A percentile compares a stretch with the other conserved stretches of the same genome.
Conservation (phyloP, 2,888 invertebrate genomes). For the Helleia helle region DNA sequence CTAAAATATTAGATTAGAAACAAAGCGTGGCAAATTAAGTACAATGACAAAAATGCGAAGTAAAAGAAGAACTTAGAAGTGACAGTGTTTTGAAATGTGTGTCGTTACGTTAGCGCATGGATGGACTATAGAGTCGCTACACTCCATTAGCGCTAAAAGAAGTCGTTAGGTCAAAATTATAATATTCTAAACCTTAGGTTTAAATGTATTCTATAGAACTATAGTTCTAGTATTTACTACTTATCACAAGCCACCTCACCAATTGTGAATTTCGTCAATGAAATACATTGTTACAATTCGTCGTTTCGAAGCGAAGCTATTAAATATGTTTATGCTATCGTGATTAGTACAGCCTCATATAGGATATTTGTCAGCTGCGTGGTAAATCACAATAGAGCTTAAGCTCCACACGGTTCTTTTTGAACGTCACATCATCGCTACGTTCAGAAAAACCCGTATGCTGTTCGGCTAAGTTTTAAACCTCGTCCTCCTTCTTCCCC, state of each 20-base stretch:
- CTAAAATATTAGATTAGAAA: background rate
- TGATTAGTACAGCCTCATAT: conserved; percentile 2
- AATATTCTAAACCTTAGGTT: too few relatives aligned
- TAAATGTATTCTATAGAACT: too few relatives aligned
- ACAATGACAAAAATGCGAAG: too few relatives aligned
- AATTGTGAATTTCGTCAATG: conserved; percentile 28
- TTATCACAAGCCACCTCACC: conserved; percentile 67
- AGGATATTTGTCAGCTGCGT: background rate
- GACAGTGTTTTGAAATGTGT: too few relatives aligned
- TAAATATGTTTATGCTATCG: conserved; percentile 6
- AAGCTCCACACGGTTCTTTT: background rate
- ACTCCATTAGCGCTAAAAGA: too few relatives aligned
- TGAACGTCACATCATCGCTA: background rate
- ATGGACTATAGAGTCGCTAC: too few relatives aligned
- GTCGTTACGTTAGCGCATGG: too few relatives aligned
- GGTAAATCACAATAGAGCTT: background rate
- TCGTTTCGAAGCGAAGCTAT: conserved; percentile 22
- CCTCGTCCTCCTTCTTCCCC: conserved; percentile 80
- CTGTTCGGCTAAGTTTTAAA: conserved; percentile 25
- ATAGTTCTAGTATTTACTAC: conserved; percentile 44
- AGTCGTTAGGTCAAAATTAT: background rate
- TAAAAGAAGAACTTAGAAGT: too few relatives aligned
- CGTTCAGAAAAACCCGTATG: conserved; percentile 10
- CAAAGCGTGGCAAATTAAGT: too few relatives aligned
- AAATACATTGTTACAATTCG: conserved; percentile 41